Percentiles rank a stretch among this genome's conserved stretches.
phyloP scores from a whole-genome alignment of 2,797 vertebrate species.

The Glyptemys insculpta region DNA sequence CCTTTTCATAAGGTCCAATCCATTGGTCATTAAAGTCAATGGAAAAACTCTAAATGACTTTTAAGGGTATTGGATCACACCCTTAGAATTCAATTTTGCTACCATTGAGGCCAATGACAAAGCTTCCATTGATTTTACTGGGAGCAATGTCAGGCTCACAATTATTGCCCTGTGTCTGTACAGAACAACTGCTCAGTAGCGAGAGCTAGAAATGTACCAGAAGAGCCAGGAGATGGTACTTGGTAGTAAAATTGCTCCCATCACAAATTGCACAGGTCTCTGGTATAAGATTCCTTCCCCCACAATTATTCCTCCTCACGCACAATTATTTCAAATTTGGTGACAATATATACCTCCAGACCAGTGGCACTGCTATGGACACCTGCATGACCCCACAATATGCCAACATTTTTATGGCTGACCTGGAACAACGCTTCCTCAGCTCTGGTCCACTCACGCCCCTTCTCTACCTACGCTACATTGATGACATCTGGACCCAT shows the following conservation, averaged over 20 bases:
- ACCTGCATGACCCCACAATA: too few species aligned
- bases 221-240: not conserved
- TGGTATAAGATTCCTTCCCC: not conserved
- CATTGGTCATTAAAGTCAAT: not conserved
- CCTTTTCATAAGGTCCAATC: not conserved
- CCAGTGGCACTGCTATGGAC: too few species aligned
- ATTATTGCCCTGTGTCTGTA: not conserved
- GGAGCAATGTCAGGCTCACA: not conserved
- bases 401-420: too few species aligned
- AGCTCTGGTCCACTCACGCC: too few species aligned
- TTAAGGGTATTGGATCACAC: too few species aligned
- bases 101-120: not conserved
- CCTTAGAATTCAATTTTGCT: not conserved
- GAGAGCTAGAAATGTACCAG: not conserved
- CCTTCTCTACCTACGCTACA: too few species aligned
- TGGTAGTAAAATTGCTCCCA: not conserved
- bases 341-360: too few species aligned
- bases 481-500: too few species aligned
- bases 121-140: not conserved
- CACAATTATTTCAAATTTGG: too few species aligned
- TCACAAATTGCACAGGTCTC: not conserved
- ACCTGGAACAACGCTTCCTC: too few species aligned
- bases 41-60: not conserved
- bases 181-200: not conserved
- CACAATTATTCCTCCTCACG: not conserved